Base-by-base conservation (phyloP, 2,113 vertebrate genomes). In the Numida meleagris region DNA sequence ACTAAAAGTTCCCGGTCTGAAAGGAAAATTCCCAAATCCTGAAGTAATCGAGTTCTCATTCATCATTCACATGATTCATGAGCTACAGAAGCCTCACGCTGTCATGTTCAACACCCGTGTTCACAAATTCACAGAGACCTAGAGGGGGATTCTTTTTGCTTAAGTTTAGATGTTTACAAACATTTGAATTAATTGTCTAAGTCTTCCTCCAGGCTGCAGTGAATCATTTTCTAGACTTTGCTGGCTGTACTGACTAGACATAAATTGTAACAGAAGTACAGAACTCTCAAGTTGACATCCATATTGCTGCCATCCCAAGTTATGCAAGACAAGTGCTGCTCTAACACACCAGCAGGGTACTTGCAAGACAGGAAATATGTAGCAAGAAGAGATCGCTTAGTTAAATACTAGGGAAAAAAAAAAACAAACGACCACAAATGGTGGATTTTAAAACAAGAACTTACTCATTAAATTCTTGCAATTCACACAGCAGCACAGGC, bases 11-110 rank as follows among this genome's bases (percentile, higher is more conserved):
- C 78, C 42, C 40, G 11, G 40, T 62, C 58, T 36, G 40, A 89
- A 94, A 85, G 40, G 57, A 93, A 91, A 95, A 91, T 76, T 87
- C 78, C 45, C 40, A 65, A 57, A 12, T 46, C 48, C 62, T 93
- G 76, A 91, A 93, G 82, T 66, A 91, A 94, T 40, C 65, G 13
- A 51, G 38, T 58, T 73, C 43, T 89, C 31, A 58, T 73, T 82
- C 89, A 76, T 66, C 43, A 53, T 77, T 80, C 48, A 10, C 38
- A 58, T 57, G 51, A 89, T 17, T 25, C 12, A 48, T 2, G 1
- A 72, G 46, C 27, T 42, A 85, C 72, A 62, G 45, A 80, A 82
- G 80, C 8, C 43, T 82, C 72, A 68, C 27, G 65, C 31, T 50
- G 75, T 76, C 50, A 15, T 1, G 25, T 65, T 76, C 71, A 95